Base-by-base conservation (phyloP, 2,113 vertebrate species). In the Notarius lentiginosus region DNA sequence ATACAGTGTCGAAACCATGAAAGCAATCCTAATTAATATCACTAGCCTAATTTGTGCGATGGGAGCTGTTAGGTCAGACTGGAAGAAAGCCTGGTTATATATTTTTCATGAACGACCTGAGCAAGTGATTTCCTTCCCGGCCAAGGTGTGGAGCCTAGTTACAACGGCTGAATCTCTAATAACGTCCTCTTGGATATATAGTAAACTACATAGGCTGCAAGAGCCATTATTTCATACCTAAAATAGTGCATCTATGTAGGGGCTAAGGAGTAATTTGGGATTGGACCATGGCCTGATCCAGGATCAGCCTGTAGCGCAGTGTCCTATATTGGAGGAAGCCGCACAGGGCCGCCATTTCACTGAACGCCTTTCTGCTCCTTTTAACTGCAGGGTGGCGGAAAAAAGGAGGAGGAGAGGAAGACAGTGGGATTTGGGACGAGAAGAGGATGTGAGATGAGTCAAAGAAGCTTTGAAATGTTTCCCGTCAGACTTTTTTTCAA, bases 341-440 rank as follows among this genome's bases (percentile, higher is more conserved):
- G 95, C 94, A 93, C 92, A 91, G 88, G 90, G 95, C 95, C 96
- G 96, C 97, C 97, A 98, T 98, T 98, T 97, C 96, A 95, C 94
- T 94, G 93, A 94, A 91, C 94, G 88, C 92, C 90, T 91, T 88
- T 91, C 88, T 87, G 89, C 93, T 89, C 91, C 91, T 93, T 89
- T 92, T 91, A 89, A 91, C 73, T 58, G 87, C 90, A 82, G 93
- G 87, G 90, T 88, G 93, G 93, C 90, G 91, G 91, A 92, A 88
- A 89, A 90, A 88, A 91, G 89, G 89, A 86, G 91, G 86, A 84
- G 91, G 86, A 89, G 91, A 91, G 91, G 92, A 87, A 87, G 91
- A 85, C 88, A 83, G 85, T 53, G 92, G 92, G 90, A 93, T 92
- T 93, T 91, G 92, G 92, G 93, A 87, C 92, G 91, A 91, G 93